phyloP scores from a whole-genome alignment of 2,113 vertebrate species.

The Catharus bicknelli region DNA sequence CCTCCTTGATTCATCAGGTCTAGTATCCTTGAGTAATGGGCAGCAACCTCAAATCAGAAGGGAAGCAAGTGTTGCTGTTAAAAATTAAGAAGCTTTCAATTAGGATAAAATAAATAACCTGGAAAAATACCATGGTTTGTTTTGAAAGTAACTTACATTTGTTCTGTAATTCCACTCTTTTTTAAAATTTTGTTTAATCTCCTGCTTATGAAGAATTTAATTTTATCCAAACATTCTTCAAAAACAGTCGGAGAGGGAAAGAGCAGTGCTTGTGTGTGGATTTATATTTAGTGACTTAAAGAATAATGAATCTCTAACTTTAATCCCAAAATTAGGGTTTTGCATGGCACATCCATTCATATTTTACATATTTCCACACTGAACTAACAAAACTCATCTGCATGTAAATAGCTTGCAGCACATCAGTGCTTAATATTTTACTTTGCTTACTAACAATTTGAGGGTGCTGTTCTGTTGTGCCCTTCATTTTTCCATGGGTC shows the following conservation, averaged over 20 bases:
- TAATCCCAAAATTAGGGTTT: background rate
- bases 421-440: background rate
- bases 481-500: background rate
- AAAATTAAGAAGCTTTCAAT: conserved; percentile 1
- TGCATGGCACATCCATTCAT: background rate
- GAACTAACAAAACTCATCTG: background rate
- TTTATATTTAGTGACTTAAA: background rate
- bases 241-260: background rate
- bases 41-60: background rate
- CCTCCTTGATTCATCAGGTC: background rate
- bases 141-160: conserved; percentile 9
- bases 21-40: background rate
- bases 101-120: conserved; percentile 11
- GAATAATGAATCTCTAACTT: conserved; percentile 7
- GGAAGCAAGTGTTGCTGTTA: background rate
- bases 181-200: conserved; percentile 32
- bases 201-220: conserved; percentile 12
- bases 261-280: background rate
- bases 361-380: background rate
- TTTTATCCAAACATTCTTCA: conserved; percentile 37
- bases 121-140: conserved; percentile 8
- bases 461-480: background rate
- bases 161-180: background rate
- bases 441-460: background rate
- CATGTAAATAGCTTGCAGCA: background rate